Conservation (phyloP, 2,888 invertebrate species). For the Yponomeuta sedellus region DNA sequence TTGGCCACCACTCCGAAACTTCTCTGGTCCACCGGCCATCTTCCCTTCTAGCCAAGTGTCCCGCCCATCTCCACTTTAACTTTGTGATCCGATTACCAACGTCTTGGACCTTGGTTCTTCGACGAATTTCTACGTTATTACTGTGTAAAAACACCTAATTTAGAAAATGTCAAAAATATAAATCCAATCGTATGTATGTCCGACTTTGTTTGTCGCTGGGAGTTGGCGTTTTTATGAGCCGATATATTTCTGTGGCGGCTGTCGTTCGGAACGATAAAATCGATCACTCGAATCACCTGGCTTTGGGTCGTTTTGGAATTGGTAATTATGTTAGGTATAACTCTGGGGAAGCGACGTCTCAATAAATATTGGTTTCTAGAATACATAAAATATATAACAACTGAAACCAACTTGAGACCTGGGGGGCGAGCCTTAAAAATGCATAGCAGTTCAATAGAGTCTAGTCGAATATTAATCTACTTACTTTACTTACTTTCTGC, state of each 20-base stretch:
- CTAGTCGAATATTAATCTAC: too few relatives aligned
- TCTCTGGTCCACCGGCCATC: too few relatives aligned
- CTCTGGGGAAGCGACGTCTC: background rate
- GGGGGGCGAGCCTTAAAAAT: too few relatives aligned
- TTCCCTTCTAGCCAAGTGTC: too few relatives aligned
- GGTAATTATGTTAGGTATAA: background rate
- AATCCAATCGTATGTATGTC: background rate
- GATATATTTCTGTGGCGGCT: background rate
- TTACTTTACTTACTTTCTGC: too few relatives aligned
- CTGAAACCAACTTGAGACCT: too few relatives aligned
- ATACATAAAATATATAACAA: background rate
- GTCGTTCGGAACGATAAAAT: background rate
- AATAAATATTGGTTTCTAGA: background rate
- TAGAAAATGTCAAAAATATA: background rate
- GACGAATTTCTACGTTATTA: too few relatives aligned
- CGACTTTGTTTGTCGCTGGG: background rate
- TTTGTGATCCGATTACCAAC: too few relatives aligned
- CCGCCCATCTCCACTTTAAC: too few relatives aligned
- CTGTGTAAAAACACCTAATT: background rate
- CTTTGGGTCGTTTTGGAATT: background rate
- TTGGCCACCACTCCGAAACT: too few relatives aligned
- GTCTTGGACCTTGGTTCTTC: too few relatives aligned
- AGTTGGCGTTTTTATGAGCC: background rate
- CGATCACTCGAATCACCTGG: constrained; percentile 2
- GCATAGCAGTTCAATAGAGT: too few relatives aligned